phyloP scores from a whole-genome alignment of 2,113 vertebrate genomes.

The Labrus mixtus region DNA sequence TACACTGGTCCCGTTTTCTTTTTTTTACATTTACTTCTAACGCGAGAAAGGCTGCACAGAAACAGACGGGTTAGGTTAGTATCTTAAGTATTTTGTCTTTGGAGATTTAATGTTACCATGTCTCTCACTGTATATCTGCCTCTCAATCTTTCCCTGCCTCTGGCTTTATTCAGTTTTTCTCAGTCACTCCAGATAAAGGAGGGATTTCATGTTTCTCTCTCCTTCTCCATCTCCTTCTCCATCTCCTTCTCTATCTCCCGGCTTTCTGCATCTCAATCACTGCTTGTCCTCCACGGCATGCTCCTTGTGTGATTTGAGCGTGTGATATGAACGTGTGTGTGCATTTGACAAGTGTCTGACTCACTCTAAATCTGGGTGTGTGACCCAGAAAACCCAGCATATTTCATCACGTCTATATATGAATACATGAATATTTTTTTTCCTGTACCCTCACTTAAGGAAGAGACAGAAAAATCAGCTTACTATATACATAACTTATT shows the following conservation, averaged over 20 bases:
- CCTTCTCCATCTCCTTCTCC: background rate
- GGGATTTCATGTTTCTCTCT: slow-evolving; percentile 19
- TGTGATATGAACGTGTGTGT: slow-evolving; percentile 14
- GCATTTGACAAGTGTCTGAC: slow-evolving; percentile 24
- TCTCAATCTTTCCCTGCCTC: slow-evolving; percentile 4
- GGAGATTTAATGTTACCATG: slow-evolving; percentile 8
- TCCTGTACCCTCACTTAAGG: no score
- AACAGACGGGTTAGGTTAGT: background rate
- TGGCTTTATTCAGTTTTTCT: slow-evolving; percentile 23
- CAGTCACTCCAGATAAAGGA: slow-evolving; percentile 31
- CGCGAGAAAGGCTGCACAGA: background rate
- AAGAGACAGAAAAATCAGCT: no score
- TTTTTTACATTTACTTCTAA: background rate
- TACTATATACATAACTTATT: no score
- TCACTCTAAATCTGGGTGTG: slow-evolving; percentile 55
- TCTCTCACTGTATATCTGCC: slow-evolving; percentile 13
- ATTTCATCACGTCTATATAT: slow-evolving; percentile 21
- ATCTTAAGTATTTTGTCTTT: background rate
- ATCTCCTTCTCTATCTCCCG: slow-evolving; percentile 9
- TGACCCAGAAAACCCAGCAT: slow-evolving; percentile 60
- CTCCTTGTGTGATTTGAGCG: slow-evolving; percentile 4
- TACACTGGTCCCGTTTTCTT: no score
- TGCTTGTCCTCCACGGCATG: background rate
- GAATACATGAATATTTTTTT: slow-evolving; percentile 6
- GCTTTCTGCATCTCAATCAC: slow-evolving; percentile 52